phyloP scores from a whole-genome alignment of 2,797 vertebrate species.

The Acanthiza pusilla region DNA sequence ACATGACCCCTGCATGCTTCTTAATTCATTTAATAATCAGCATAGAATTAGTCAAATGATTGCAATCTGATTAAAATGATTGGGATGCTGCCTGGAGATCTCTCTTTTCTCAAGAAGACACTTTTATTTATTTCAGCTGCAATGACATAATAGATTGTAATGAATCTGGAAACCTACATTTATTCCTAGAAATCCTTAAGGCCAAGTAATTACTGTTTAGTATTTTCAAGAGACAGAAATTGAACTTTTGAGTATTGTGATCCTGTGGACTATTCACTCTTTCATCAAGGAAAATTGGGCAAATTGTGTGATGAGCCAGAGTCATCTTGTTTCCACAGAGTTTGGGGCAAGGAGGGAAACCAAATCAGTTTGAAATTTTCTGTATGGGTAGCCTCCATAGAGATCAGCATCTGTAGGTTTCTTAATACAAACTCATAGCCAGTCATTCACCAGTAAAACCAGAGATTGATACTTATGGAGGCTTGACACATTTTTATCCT shows the following conservation, averaged over 20 bases:
- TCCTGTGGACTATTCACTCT: not conserved
- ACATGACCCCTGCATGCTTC: not conserved
- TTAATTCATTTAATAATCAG: not conserved
- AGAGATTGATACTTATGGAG: not conserved
- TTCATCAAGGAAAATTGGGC: not conserved
- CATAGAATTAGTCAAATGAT: not conserved
- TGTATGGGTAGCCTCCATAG: not conserved
- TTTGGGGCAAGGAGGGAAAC: not conserved
- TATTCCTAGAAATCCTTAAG: constrained; percentile 5
- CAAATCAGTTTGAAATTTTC: not conserved
- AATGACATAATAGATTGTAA: not conserved
- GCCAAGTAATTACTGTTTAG: not conserved
- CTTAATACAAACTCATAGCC: not conserved
- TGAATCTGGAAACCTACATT: not conserved
- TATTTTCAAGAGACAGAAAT: not conserved
- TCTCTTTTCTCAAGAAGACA: not conserved
- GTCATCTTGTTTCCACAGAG: not conserved
- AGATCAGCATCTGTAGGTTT: not conserved
- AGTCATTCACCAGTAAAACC: not conserved
- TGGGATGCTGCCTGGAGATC: not conserved
- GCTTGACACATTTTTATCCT: not conserved
- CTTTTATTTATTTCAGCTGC: not conserved
- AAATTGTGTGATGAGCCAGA: not conserved
- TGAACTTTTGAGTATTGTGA: not conserved
- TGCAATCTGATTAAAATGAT: not conserved